These are phyloP conservation scores for Petrolisthes cinctipes DNA, from an alignment of 2,888 invertebrate species.

Conservation along the genomic window DNA sequence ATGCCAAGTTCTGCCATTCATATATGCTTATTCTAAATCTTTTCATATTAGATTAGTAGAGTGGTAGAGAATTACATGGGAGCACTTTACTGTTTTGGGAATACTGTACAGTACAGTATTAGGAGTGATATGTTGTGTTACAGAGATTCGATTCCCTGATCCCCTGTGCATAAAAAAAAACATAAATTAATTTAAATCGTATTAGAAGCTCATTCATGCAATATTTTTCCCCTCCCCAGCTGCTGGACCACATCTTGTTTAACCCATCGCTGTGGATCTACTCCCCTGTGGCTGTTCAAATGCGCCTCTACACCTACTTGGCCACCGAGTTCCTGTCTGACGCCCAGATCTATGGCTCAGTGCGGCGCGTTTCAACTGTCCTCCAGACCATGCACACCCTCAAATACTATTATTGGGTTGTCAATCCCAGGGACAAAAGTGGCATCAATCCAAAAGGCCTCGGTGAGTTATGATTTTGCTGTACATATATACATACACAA, in stretches of 20 bases:
- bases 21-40: too few species aligned
- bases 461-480: constrained; percentile 76
- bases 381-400: constrained; percentile 98
- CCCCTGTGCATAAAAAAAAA: background rate
- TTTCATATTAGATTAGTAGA: too few species aligned
- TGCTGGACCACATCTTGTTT: constrained; percentile 98
- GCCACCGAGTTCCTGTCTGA: constrained; percentile 99
- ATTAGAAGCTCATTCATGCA: too few species aligned
- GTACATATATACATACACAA: background rate
- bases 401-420: constrained; percentile 99
- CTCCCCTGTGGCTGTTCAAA: constrained; percentile 95
- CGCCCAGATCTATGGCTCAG: constrained; percentile 96
- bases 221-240: constrained; percentile 79
- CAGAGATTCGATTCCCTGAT: too few species aligned
- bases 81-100: too few species aligned
- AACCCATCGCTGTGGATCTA: constrained; percentile 99
- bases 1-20: too few species aligned
- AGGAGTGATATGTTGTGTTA: too few species aligned
- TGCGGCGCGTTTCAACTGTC: constrained; percentile 95
- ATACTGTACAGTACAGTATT: too few species aligned
- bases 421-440: constrained; percentile 93
- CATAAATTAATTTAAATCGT: background rate
- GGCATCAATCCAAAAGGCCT: constrained; percentile 95
- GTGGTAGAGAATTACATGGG: too few species aligned
- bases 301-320: constrained; percentile 94